Conservation (phyloP, 2,113 vertebrate species). For the Equus quagga region DNA sequence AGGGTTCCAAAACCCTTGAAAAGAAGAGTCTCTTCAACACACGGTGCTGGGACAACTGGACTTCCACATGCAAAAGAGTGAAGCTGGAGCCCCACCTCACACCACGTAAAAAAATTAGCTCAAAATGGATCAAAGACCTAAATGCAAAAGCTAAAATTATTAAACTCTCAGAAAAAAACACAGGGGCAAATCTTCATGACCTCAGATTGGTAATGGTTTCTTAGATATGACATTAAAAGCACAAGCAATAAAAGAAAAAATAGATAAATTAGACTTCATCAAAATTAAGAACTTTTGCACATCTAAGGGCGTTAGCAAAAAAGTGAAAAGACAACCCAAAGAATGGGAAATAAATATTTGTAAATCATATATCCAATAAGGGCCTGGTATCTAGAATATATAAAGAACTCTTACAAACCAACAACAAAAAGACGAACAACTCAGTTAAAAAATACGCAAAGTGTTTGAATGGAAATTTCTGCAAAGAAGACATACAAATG, state of each 20-base stretch:
- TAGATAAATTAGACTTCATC: background rate
- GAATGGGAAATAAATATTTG: background rate
- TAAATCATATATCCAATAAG: background rate
- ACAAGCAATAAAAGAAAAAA: background rate
- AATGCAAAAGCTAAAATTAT: background rate
- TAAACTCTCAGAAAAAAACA: background rate
- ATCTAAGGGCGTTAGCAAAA: background rate
- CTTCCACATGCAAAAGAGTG: background rate
- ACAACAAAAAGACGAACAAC: background rate
- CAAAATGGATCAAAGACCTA: background rate
- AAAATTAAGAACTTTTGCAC: background rate
- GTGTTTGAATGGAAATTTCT: background rate
- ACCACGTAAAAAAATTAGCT: background rate
- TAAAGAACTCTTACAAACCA: background rate
- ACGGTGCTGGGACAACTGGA: background rate
- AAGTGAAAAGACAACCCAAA: background rate
- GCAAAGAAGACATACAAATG: background rate
- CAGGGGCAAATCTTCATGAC: background rate
- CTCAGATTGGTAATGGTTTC: background rate
- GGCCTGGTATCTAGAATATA: background rate
- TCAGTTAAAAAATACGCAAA: background rate
- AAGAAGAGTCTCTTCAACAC: background rate
- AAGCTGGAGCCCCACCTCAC: too few species aligned
- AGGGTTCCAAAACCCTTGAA: background rate
- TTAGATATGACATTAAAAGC: background rate